Evolutionary conservation across 2,888 invertebrate genomes (phyloP), one percentile per base, ranked within the genome.

Genomic region (Endotricha flammealis): DNA sequence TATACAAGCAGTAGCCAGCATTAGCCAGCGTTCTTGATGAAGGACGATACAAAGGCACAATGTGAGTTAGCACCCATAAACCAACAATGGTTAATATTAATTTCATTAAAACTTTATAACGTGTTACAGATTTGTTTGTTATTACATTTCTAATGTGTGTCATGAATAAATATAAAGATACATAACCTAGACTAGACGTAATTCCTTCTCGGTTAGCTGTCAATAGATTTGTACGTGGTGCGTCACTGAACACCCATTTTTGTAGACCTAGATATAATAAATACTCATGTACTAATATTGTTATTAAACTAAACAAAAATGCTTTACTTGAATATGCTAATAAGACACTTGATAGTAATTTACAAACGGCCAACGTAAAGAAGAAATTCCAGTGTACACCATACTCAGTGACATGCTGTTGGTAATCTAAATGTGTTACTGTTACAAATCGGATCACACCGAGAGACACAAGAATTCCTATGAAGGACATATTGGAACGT

Each of bases 311-410:
- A 17, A 89, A 70, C 4, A 89, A 41, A 31, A 91, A 77, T 12
- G 91, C 69, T 29, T 86, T 71, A 20, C 83, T 72, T 1, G 91
- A 68, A 6, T 89, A 67, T 31, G 77, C 87, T 29, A 93, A 74
- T 25, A 93, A 56, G 5, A 91, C 46, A 0, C 91, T 90, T 23
- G 92, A 91, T 11, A 93, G 60, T 1, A 95, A 66, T 77, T 95
- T 96, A 10, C 96, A 92, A 24, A 92, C 77, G 2, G 95, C 96
- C 38, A 99, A 79, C 0, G 98, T 98, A 49, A 97, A 92, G 74
- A 99, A 99, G 70, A 99, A 99, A 77, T 99, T 99, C 95, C 98
- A 97, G 72, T 99, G 98, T 0, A 93, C 89, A 0, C 99, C 99
- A 86, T 99, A 99, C 71, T 99, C 99, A 0, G 93, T 91, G 0